Percentiles rank a stretch among this genome's conserved stretches.
phyloP scores from a whole-genome alignment of 2,113 vertebrate genomes.

The Pelusios castaneus region DNA sequence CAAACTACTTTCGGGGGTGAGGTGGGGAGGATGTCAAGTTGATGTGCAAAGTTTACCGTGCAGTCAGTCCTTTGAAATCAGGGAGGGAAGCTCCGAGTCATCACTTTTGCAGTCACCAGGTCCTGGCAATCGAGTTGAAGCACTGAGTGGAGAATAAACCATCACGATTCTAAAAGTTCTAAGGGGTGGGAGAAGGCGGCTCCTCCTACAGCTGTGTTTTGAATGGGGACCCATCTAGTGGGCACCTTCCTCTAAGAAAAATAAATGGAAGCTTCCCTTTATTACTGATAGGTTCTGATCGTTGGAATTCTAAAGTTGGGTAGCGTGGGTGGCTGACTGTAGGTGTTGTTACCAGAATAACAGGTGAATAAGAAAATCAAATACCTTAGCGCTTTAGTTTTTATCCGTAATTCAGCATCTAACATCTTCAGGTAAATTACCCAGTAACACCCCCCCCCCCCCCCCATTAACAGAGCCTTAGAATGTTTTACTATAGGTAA shows the following conservation, averaged over 20 bases:
- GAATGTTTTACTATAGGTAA: too few relatives aligned
- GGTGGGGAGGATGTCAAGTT: not conserved
- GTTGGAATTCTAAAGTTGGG: not conserved
- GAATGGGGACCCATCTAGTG: not conserved
- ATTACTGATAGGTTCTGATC: not conserved
- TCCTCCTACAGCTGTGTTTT: not conserved
- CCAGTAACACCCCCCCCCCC: too few relatives aligned
- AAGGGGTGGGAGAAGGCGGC: not conserved
- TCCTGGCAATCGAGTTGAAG: conserved; percentile 8
- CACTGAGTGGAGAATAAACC: not conserved
- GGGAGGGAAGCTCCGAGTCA: not conserved
- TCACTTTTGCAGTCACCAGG: not conserved
- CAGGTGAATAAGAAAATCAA: too few relatives aligned
- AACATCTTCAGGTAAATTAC: too few relatives aligned
- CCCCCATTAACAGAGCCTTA: too few relatives aligned
- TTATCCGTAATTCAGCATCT: too few relatives aligned
- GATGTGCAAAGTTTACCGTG: not conserved
- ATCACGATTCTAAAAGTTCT: not conserved
- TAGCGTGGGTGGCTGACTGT: not conserved
- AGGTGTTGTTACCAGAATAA: too few relatives aligned
- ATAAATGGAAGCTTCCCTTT: not conserved
- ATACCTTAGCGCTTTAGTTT: too few relatives aligned
- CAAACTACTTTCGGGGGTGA: not conserved
- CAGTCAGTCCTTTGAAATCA: not conserved
- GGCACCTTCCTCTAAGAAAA: not conserved